Percentiles rank a stretch among this genome's conserved stretches.
Evolutionary conservation across 2,797 vertebrate genomes (phyloP).

Genomic region (Balearica regulorum): DNA sequence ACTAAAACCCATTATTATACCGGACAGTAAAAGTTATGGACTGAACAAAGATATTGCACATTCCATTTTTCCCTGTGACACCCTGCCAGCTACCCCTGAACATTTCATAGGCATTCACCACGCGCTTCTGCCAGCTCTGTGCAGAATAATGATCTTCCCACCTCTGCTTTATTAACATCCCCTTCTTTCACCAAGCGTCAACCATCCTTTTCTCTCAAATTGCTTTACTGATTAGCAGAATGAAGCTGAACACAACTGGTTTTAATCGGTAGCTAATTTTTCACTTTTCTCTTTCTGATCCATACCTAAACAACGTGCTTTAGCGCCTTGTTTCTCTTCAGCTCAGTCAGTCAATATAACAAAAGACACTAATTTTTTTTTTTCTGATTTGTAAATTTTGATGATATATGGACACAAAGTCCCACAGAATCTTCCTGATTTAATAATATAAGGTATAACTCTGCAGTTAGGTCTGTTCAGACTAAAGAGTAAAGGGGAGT

Average conservation of each 20-base stretch:
- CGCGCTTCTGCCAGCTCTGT: neutral
- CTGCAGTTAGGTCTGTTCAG: neutral
- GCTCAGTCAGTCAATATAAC: neutral
- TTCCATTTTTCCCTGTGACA: conserved; percentile 6
- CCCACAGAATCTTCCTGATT: neutral
- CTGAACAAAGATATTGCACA: conserved; percentile 11
- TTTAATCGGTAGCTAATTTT: neutral
- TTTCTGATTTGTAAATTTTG: neutral
- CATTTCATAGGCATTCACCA: neutral
- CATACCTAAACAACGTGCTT: neutral
- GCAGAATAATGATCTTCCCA: neutral
- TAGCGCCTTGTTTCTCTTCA: neutral
- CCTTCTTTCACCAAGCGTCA: neutral
- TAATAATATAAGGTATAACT: neutral
- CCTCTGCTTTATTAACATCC: neutral
- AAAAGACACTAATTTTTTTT: neutral
- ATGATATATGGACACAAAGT: neutral
- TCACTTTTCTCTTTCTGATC: neutral
- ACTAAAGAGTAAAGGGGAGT: neutral
- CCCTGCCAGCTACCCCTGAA: neutral
- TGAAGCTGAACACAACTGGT: neutral
- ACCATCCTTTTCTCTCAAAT: neutral
- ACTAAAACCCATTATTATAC: conserved; percentile 26
- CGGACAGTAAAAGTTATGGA: conserved; percentile 27
- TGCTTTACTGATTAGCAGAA: neutral